phyloP scores from a whole-genome alignment of 1,140 invertebrate species.

The Achatina immaculata region DNA sequence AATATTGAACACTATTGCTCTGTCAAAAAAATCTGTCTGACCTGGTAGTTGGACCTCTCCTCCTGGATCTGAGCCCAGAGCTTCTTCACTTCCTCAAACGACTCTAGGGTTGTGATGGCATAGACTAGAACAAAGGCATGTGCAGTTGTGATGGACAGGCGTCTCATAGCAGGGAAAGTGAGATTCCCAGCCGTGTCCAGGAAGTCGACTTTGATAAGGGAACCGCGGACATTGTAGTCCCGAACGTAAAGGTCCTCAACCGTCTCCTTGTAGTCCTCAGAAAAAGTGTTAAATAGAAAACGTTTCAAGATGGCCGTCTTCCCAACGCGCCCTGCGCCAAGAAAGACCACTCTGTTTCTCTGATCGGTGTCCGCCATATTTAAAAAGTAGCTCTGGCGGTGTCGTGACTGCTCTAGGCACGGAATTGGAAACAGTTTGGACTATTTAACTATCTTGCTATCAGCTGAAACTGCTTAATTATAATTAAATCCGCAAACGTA shows the following conservation, averaged over 20 bases:
- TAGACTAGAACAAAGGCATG: conserved; percentile 93
- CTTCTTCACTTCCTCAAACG: conserved; percentile 82
- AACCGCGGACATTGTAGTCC: conserved; percentile 81
- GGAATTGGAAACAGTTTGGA: background rate
- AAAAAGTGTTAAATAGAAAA: conserved; percentile 87
- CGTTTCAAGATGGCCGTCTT: conserved; percentile 89
- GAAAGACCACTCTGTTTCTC: conserved; percentile 84
- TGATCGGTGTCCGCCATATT: conserved; percentile 73
- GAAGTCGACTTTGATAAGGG: conserved; percentile 79
- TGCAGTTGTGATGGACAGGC: conserved; percentile 88
- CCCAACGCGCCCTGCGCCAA: conserved; percentile 88
- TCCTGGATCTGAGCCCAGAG: conserved; percentile 88
- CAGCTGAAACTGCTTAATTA: no score
- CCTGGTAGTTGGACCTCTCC: conserved; percentile 81
- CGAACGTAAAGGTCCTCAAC: conserved; percentile 91
- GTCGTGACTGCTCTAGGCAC: background rate
- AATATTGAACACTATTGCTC: no score
- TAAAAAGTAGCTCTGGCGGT: background rate
- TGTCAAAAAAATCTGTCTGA: no score
- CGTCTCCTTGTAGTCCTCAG: conserved; percentile 87
- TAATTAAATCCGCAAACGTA: no score
- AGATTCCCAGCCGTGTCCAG: conserved; percentile 84
- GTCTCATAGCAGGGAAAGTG: conserved; percentile 67
- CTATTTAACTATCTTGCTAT: no score
- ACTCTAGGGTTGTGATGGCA: conserved; percentile 82